Evolutionary conservation across 2,113 vertebrate species (phyloP), one percentile per base, ranked within the genome.

Genomic region (Dipodomys ordii): DNA sequence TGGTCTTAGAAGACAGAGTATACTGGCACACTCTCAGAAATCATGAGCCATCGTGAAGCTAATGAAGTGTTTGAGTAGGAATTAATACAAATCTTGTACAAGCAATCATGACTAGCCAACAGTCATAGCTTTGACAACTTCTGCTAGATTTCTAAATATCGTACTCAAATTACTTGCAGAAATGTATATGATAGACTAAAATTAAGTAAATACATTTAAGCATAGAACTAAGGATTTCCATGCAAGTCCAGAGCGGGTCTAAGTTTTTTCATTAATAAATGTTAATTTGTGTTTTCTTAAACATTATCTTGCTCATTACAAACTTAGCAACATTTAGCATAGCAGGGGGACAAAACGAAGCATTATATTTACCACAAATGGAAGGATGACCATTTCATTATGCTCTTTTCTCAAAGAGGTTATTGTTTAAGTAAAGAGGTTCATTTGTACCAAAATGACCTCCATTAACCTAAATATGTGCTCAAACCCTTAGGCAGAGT

Each of bases 61-160:
- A 89, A 83, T 83, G 11, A 44, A 25, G 18, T 68, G 0, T 72
- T 30, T 69, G 57, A 3, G 4, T 12, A n/a, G 78, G 46, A 97
- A 69, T 95, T 91, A 87, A 86, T 85, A 91, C 64, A 57, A 65
- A 95, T 44, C 73, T 73, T 20, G 0, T 89, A 68, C 83, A 91
- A 92, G 15, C 5, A 78, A 74, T 35, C 0, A 25, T 7, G 64
- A 65, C 4, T 81, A 80, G 16, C 28, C 20, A 94, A 73, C 2
- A 77, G 18, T 28, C 39, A 0, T 62, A 83, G 32, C 28, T 89
- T n/a, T 83, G 35, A 89, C 39, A 76, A 87, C 28, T 35, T 73
- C 73, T 35, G 3, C 19, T 62, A 68, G 25, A 81, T 91, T 96
- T 92, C 20, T 49, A 81, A 92, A 73, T 79, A 77, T 35, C 57